Evolutionary conservation across 2,797 vertebrate genomes (phyloP), one percentile per base, ranked within the genome.

Genomic region (Myotis myotis): DNA sequence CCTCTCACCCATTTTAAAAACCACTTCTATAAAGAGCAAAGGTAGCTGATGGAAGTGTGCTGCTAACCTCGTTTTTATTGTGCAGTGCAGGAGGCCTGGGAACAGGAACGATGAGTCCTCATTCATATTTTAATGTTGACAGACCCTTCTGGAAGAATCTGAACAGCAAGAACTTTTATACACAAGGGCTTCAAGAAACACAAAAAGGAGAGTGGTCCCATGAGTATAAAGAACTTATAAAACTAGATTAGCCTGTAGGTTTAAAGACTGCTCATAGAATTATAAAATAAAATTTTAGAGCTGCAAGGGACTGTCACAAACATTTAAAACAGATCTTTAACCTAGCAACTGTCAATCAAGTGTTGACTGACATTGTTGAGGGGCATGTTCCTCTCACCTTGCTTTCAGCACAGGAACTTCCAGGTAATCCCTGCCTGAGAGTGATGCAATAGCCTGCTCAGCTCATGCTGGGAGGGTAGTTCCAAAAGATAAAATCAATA

Each of bases 141-240:
- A 86, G 66, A 79, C 74, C 47, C 66, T 94, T 86, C 82, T 66
- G 55, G 51, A 79, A 60, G 38, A 80, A 64, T 38, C 64, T 78
- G 36, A 66, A 3, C 19, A 55, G 44, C 17, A 74, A 19, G 57
- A 55, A 47, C 44, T 70, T 38, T 62, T 78, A 72, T 20, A 71
- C 53, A 86, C 15, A 38, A 84, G 13, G 23, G 30, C 20, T 80
- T 80, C 23, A 79, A 74, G 55, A 66, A 47, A 86, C 19, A 53
- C 5, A 71, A 33, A 62, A 44, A 83, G 41, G 53, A 55, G 23
- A 47, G 25, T 72, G 30, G 44, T 90, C 47, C 66, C 23, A 47
- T n/a, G 36, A 90, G 25, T 60, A 36, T n/a, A 47, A 74, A 64
- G 19, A 81, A 55, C 11, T 33, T 33, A 74, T 13, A 84, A 85